phyloP scores from a whole-genome alignment of 2,113 vertebrate genomes.

The Lamprologus sp. region DNA sequence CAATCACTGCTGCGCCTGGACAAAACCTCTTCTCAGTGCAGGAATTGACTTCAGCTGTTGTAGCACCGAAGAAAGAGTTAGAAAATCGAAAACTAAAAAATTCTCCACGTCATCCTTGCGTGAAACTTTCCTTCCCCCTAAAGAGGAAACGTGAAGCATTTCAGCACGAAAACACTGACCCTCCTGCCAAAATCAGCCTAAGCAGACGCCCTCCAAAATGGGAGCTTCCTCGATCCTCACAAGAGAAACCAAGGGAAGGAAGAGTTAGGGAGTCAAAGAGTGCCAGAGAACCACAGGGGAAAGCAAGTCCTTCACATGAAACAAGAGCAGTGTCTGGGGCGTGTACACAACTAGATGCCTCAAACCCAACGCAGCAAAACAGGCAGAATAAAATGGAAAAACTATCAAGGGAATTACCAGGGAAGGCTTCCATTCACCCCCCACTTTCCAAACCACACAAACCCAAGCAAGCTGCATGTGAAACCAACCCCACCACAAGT shows the following conservation, averaged over 20 bases:
- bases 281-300: background rate
- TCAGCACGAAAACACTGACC: background rate
- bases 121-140: background rate
- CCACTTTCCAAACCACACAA: background rate
- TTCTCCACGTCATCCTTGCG: no score
- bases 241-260: background rate
- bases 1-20: background rate
- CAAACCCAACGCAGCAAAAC: background rate
- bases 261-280: background rate
- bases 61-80: background rate
- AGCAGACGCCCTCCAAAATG: slow-evolving; percentile 2
- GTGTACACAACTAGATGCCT: background rate
- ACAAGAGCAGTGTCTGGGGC: background rate
- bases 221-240: slow-evolving; percentile 13
- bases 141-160: slow-evolving; percentile 36
- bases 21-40: background rate
- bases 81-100: background rate
- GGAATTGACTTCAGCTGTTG: background rate
- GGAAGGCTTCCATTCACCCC: background rate
- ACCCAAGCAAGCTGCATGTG: background rate
- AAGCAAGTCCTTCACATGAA: background rate
- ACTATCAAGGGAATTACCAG: background rate
- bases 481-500: background rate
- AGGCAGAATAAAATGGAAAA: background rate
- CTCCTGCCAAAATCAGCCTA: background rate